These are phyloP conservation scores for Aphis craccivora DNA, from an alignment of 1,140 invertebrate genomes.

Conservation along the genomic window DNA sequence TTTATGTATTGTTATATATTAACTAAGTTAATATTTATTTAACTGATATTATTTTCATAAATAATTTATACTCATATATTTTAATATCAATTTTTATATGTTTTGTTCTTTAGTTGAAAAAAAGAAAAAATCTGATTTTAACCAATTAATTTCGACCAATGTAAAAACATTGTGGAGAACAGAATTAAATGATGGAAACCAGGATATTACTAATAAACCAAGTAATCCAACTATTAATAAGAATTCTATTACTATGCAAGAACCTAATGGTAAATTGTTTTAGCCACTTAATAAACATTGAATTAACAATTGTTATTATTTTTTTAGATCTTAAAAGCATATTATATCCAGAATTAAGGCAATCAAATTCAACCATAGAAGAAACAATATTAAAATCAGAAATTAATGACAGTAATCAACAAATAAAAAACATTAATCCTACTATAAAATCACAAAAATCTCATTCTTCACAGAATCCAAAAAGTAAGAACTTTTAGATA, in stretches of 20 bases:
- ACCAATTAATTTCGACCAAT: background rate
- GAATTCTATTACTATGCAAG: background rate
- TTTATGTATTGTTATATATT: too few species aligned
- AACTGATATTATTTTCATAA: too few species aligned
- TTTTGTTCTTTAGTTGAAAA: conserved; percentile 1
- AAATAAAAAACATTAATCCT: background rate
- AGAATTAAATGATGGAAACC: background rate
- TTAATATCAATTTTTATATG: background rate
- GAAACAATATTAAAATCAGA: background rate
- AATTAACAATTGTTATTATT: background rate
- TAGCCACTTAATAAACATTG: background rate
- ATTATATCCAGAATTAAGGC: background rate
- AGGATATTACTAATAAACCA: background rate
- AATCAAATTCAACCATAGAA: background rate
- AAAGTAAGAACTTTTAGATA: conserved; percentile 2
- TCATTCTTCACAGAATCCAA: background rate
- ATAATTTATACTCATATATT: background rate
- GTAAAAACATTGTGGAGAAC: background rate
- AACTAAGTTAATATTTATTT: too few species aligned
- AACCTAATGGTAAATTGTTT: background rate
- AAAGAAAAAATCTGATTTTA: background rate
- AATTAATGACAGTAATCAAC: background rate
- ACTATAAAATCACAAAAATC: background rate
- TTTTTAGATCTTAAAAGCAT: background rate
- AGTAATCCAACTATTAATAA: background rate